Evolutionary conservation across 2,113 vertebrate species (phyloP), one percentile per base, ranked within the genome.

Genomic region (Myrmecophaga tridactyla): DNA sequence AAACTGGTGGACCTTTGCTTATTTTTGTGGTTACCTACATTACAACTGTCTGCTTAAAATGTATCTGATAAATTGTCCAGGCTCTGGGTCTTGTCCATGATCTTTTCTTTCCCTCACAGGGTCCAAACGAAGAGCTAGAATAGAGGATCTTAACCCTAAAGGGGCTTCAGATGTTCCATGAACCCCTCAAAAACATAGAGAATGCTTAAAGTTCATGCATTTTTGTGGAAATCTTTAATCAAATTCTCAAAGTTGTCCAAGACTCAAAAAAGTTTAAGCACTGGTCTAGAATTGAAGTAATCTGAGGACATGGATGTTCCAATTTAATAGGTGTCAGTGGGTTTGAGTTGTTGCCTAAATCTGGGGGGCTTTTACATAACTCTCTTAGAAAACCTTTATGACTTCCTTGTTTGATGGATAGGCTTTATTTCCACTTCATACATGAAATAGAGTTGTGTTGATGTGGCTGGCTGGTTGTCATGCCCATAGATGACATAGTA

Each of bases 141-240:
- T 70, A 17, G 20, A 83, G 34, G 77, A 48, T 90, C 39, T 63
- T 63, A 94, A n/a, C 21, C 4, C 34, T 65, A 17, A 27, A 67
- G 78, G 51, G 36, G 67, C 43, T 63, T 75, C 69, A 67, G n/a
- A 18, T 77, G 23, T 85, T 70, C 76, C 27, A 3, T 56, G 83
- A 25, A 29, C 51, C 63, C 41, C 60, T 46, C 76, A 34, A 86
- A 96, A 89, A 83, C 82, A 60, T 0, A 58, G 39, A 62, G 48
- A 78, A 46, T 86, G 76, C 70, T 63, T 62, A 31, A 93, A 69
- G 31, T 65, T 12, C 39, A 56, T 69, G 6, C 12, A 41, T 86
- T 94, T 95, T 94, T 92, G 5, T 86, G 48, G 60, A 60, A 95
- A 58, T 31, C 43, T 87, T 75, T 77, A 90, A 63, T 92, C 27